These are phyloP conservation scores for Todiramphus saurophagus DNA, from an alignment of 2,113 vertebrate species.

Conservation along the genomic window DNA sequence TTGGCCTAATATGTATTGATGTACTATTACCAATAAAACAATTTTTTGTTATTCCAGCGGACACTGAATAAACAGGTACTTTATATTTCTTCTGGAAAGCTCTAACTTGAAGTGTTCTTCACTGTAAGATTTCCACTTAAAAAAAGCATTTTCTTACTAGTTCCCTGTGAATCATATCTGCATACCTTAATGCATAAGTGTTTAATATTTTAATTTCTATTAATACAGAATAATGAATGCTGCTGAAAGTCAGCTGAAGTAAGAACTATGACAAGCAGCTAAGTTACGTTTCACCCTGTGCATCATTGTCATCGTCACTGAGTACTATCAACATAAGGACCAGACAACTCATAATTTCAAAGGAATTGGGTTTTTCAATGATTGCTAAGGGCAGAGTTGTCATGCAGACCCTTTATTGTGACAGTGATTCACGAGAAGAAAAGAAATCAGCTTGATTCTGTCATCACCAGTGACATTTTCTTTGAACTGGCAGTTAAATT, in stretches of 20 bases:
- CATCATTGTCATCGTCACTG: not conserved
- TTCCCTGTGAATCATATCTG: slow-evolving; percentile 10
- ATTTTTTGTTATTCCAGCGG: not conserved
- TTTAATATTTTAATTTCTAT: slow-evolving; percentile 64
- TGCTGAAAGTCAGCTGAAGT: slow-evolving; percentile 25
- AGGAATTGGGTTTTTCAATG: slow-evolving; percentile 13
- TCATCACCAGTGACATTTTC: slow-evolving; percentile 38
- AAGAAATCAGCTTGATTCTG: slow-evolving; percentile 44
- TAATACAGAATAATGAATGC: slow-evolving; percentile 43
- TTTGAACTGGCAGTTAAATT: slow-evolving; percentile 20
- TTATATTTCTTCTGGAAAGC: not conserved
- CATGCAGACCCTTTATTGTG: slow-evolving; percentile 25
- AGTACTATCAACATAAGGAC: not conserved
- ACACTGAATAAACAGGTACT: slow-evolving; percentile 33
- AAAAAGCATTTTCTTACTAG: slow-evolving; percentile 19
- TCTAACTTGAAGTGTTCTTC: not conserved
- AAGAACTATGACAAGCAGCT: not conserved
- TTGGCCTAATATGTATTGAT: slow-evolving; percentile 25
- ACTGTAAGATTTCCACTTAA: not conserved
- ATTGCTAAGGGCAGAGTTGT: slow-evolving; percentile 52
- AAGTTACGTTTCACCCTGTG: not conserved
- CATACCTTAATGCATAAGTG: slow-evolving; percentile 52
- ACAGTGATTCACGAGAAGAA: slow-evolving; percentile 49
- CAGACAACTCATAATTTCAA: slow-evolving; percentile 34
- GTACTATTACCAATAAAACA: not conserved